Percentiles rank a stretch among this genome's conserved stretches.
Evolutionary conservation across 2,797 vertebrate species (phyloP).

Genomic region (Siniperca undulata): DNA sequence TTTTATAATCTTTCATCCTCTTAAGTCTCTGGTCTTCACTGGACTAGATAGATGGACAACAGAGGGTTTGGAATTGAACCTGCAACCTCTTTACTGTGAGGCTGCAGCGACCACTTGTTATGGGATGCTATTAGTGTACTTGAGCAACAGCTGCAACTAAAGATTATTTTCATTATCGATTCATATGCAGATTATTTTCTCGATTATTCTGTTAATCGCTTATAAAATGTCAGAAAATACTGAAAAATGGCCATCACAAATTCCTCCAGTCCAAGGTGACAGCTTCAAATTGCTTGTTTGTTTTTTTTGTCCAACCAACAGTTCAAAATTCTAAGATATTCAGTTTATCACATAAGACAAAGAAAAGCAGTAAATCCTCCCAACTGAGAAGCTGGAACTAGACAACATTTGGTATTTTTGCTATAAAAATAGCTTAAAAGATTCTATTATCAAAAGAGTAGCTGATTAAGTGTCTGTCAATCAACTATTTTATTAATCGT

Average conservation of each 20-base stretch:
- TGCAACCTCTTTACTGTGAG: background rate
- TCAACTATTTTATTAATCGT: background rate
- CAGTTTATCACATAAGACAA: background rate
- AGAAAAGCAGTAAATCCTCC: background rate
- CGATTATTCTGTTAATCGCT: background rate
- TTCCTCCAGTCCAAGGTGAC: background rate
- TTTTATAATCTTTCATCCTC: background rate
- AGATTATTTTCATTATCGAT: background rate
- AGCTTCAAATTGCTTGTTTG: background rate
- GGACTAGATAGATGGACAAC: background rate
- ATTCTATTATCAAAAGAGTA: background rate
- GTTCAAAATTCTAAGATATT: background rate
- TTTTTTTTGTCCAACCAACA: no score
- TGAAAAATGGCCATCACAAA: background rate
- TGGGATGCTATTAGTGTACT: background rate
- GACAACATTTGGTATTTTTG: background rate
- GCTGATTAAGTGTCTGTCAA: background rate
- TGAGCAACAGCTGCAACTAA: background rate
- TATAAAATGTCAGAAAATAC: background rate
- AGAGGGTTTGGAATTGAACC: slow-evolving; percentile 9
- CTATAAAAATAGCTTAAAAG: background rate
- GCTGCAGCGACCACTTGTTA: background rate
- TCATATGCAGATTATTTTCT: background rate
- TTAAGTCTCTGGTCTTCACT: background rate
- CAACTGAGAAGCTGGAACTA: background rate